Percentiles rank a stretch among this genome's conserved stretches.
These are phyloP conservation scores for Drosophila tripunctata DNA, from an alignment of 2,888 invertebrate genomes.

Conservation along the genomic window DNA sequence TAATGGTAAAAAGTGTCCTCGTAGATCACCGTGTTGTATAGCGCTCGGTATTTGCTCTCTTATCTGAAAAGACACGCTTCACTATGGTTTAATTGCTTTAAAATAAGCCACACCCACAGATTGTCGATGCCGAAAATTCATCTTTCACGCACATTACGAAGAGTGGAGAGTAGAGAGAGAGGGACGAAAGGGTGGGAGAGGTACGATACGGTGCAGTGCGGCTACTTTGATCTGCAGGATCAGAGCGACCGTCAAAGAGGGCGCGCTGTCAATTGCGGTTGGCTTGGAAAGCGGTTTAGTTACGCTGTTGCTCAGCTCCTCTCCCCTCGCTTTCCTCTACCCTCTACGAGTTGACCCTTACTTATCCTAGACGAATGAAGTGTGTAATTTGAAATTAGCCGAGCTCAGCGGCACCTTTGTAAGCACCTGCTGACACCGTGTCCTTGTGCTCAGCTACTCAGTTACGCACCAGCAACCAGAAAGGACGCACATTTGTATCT, in stretches of 20 bases:
- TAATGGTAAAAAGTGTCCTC: conserved; percentile 70
- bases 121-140: conserved; percentile 64
- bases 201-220: conserved; percentile 38
- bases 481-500: conserved; percentile 17
- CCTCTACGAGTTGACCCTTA: conserved; percentile 2
- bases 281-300: conserved; percentile 64
- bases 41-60: background rate
- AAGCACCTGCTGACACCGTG: conserved; percentile 67
- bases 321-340: background rate
- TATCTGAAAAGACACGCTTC: conserved; percentile 71
- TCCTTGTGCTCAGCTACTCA: conserved; percentile 70
- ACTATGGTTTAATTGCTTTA: conserved; percentile 75
- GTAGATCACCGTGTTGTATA: conserved; percentile 57
- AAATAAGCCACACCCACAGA: conserved; percentile 77
- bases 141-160: conserved; percentile 75
- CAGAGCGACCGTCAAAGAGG: conserved; percentile 42
- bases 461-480: conserved; percentile 65
- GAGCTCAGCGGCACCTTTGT: conserved; percentile 77
- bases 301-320: conserved; percentile 39
- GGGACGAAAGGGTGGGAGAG: conserved; percentile 22
- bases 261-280: conserved; percentile 76
- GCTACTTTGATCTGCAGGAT: conserved; percentile 65
- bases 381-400: conserved; percentile 80
- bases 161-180: background rate
- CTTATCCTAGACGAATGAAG: conserved; percentile 69